phyloP scores from a whole-genome alignment of 2,888 invertebrate species.

The Yponomeuta malinellus region DNA sequence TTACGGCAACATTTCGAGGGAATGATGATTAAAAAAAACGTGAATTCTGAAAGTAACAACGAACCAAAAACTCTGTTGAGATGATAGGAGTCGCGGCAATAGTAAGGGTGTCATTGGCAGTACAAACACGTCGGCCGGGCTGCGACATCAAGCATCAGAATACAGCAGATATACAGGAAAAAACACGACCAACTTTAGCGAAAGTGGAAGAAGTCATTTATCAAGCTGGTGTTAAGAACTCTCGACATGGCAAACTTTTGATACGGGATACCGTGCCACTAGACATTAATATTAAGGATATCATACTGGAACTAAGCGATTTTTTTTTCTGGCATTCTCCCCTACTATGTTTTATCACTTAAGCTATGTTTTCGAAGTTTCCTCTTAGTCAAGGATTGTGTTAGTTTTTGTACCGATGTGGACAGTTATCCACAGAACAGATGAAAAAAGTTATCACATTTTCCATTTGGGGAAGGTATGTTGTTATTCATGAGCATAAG shows the following conservation, averaged over 20 bases:
- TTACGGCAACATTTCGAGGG: not conserved
- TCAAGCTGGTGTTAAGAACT: conserved; percentile 71
- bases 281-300: conserved; percentile 73
- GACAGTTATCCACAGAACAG: conserved; percentile 35
- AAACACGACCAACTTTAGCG: conserved; percentile 58
- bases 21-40: conserved; percentile 27
- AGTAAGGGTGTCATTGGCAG: conserved; percentile 45
- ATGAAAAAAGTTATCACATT: conserved; percentile 30
- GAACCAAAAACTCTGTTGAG: conserved; percentile 42
- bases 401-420: conserved; percentile 38
- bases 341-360: conserved; percentile 63
- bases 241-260: conserved; percentile 70
- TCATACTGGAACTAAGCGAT: conserved; percentile 36
- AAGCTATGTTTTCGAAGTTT: conserved; percentile 50
- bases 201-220: conserved; percentile 71
- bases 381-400: conserved; percentile 35
- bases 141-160: conserved; percentile 42
- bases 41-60: conserved; percentile 35
- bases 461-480: not conserved
- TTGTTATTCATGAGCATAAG: not conserved
- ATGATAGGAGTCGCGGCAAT: conserved; percentile 40
- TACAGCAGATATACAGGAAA: conserved; percentile 29
- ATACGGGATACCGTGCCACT: conserved; percentile 66
- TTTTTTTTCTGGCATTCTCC: conserved; percentile 36
- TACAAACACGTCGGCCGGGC: conserved; percentile 44